These are phyloP conservation scores for Phortica variegata DNA, from an alignment of 1,140 invertebrate species.

Conservation along the genomic window DNA sequence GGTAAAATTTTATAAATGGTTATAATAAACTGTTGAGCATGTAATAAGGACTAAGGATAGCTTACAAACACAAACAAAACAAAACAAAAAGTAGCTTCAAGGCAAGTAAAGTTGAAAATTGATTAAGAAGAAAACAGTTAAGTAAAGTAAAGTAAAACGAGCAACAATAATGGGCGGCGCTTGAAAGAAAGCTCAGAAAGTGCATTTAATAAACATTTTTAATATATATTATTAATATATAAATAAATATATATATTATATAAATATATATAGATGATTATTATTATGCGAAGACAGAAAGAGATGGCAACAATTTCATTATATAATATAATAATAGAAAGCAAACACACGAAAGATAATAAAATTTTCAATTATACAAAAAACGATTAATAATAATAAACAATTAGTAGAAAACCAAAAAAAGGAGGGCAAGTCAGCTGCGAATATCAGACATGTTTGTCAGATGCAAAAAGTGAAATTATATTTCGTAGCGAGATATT, in stretches of 20 bases:
- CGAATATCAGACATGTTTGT: too few relatives aligned
- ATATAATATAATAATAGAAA: too few relatives aligned
- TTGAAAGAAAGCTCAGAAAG: conserved; percentile 55
- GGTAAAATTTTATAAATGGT: background rate
- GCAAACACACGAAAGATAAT: conserved; percentile 4
- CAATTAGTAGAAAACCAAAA: too few relatives aligned
- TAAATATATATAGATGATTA: conserved; percentile 40
- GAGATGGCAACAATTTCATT: too few relatives aligned
- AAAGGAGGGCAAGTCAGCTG: too few relatives aligned
- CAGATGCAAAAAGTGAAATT: conserved; percentile 14
- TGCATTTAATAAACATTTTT: conserved; percentile 47
- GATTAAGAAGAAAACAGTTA: conserved; percentile 17
- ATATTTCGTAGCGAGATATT: conserved; percentile 36
- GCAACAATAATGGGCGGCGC: conserved; percentile 55
- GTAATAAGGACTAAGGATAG: conserved; percentile 32
- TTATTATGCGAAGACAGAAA: conserved; percentile 35
- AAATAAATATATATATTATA: conserved; percentile 19
- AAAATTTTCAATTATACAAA: conserved; percentile 45
- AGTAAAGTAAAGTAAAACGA: conserved; percentile 32
- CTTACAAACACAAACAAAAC: conserved; percentile 26
- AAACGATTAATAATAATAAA: background rate
- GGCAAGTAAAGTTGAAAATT: conserved; percentile 29
- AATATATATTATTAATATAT: conserved; percentile 14
- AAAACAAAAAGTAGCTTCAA: conserved; percentile 27
- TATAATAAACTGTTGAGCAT: conserved; percentile 2